These are phyloP conservation scores for Zeuzera pyrina DNA, from an alignment of 2,888 invertebrate genomes.

Conservation along the genomic window DNA sequence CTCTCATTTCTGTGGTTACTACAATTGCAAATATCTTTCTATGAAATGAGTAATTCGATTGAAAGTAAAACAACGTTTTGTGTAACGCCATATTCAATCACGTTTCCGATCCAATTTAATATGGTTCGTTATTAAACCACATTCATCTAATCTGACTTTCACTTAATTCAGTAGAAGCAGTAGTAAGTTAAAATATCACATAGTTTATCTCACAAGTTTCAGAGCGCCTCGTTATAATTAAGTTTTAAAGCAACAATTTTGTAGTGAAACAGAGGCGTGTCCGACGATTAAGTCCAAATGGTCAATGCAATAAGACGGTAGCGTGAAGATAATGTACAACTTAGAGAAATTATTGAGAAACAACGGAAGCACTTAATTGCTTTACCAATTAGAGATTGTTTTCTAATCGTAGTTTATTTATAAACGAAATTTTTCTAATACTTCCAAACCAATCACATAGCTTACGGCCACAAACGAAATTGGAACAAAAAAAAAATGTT, in stretches of 20 bases:
- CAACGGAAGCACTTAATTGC: constrained; percentile 43
- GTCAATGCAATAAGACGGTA: constrained; percentile 22
- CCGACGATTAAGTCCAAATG: constrained; percentile 33
- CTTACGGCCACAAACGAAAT: not conserved
- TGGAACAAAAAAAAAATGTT: not conserved
- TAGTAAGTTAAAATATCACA: no score
- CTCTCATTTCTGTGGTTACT: no score
- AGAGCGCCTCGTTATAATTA: no score
- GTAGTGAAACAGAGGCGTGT: constrained; percentile 26
- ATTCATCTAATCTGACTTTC: no score
- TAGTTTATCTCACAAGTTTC: no score
- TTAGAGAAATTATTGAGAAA: constrained; percentile 31
- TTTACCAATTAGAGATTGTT: constrained; percentile 12
- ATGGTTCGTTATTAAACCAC: no score
- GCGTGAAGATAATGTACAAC: constrained; percentile 34
- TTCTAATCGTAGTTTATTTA: constrained; percentile 3
- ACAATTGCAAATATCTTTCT: no score
- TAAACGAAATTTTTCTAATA: not conserved
- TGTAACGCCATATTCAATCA: no score
- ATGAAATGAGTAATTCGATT: no score
- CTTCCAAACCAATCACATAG: not conserved
- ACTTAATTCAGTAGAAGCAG: no score
- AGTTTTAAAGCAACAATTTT: constrained; percentile 1
- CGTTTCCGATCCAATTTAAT: no score
- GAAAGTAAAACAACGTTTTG: no score